A percentile compares a stretch with the other conserved stretches of the same genome.
Conservation (phyloP, 2,888 invertebrate genomes). For the Drosophila quasianomalipes region DNA sequence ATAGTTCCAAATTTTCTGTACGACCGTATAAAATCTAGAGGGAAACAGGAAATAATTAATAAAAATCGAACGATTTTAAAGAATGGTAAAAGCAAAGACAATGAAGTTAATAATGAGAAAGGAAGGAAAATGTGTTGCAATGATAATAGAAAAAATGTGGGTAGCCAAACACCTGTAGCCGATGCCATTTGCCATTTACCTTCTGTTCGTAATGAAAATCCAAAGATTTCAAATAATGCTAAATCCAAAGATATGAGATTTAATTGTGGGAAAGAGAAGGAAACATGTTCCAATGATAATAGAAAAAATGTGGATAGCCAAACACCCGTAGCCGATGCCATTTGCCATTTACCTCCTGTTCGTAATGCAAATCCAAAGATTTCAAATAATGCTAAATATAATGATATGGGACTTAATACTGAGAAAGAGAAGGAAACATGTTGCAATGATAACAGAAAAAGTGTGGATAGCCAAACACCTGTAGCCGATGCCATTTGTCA, state of each 20-base stretch:
- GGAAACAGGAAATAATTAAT: background rate
- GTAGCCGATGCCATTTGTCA: background rate
- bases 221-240: conserved; percentile 5
- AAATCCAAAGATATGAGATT: conserved; percentile 6
- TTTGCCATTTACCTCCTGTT: background rate
- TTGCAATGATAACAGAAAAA: background rate
- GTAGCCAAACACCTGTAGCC: background rate
- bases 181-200: background rate
- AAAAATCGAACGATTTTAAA: background rate
- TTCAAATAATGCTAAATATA: conserved; percentile 13
- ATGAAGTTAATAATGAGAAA: background rate
- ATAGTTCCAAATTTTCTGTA: conserved; percentile 56
- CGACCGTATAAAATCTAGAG: background rate
- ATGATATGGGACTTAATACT: background rate
- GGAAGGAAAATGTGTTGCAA: background rate
- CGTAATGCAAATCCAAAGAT: background rate
- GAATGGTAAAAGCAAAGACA: background rate
- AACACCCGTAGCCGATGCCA: background rate
- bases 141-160: background rate
- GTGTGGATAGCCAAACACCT: background rate
- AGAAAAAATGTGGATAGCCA: background rate
- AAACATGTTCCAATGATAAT: background rate
- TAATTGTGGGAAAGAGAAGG: background rate
- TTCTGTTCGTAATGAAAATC: background rate
- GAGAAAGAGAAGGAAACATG: background rate